Conservation (phyloP, 2,888 invertebrate species). For the Orthonevra nobilis region DNA sequence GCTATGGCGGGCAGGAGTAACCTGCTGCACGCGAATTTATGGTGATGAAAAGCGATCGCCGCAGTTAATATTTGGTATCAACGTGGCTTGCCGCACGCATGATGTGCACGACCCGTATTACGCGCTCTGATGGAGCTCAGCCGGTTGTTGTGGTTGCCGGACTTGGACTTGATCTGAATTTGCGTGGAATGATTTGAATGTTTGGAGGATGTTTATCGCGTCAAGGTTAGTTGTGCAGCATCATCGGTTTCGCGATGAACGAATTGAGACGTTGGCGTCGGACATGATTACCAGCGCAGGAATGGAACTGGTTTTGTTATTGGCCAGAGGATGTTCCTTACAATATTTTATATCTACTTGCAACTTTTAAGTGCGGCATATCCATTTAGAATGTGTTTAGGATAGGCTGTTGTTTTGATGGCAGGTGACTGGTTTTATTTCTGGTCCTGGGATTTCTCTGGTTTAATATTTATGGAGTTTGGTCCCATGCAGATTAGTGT, state of each 20-base stretch:
- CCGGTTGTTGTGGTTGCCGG: not conserved
- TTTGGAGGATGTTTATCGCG: conserved; percentile 42
- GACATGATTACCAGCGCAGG: conserved; percentile 46
- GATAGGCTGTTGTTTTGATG: no score
- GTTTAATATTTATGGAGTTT: no score
- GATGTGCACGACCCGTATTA: conserved; percentile 35
- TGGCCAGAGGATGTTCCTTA: conserved; percentile 4
- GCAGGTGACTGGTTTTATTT: no score
- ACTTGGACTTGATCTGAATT: not conserved
- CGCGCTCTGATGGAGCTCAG: no score
- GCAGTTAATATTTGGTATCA: conserved; percentile 3
- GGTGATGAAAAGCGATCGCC: conserved; percentile 60
- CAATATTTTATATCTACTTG: conserved; percentile 34
- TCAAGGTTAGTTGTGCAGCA: conserved; percentile 50
- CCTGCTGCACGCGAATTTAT: conserved; percentile 50
- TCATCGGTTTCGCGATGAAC: conserved; percentile 20
- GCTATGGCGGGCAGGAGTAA: conserved; percentile 58
- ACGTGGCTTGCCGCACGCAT: conserved; percentile 33
- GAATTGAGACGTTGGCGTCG: conserved; percentile 66
- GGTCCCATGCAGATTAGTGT: no score
- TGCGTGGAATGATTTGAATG: not conserved
- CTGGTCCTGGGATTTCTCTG: no score
- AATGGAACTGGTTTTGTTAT: conserved; percentile 31
- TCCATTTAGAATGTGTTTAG: not conserved
- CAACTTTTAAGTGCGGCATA: conserved; percentile 10